Conservation (phyloP, 2,888 invertebrate genomes). For the Drosophila buzzatii region DNA sequence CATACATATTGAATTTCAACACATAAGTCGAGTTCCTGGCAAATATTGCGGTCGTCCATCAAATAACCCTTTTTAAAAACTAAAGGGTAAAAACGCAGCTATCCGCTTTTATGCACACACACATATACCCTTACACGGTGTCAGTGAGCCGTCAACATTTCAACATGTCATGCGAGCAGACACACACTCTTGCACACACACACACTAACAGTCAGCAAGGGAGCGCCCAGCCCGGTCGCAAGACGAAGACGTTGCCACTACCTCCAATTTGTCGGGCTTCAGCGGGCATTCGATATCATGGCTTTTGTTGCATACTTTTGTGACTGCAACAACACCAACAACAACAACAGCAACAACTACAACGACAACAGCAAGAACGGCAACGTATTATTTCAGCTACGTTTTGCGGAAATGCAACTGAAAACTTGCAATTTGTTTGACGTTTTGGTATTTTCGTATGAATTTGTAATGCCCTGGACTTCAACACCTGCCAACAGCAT, state of each 20-base stretch:
- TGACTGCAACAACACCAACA: slow-evolving; percentile 24
- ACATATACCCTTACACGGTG: slow-evolving; percentile 48
- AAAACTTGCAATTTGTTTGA: slow-evolving; percentile 79
- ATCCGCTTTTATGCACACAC: slow-evolving; percentile 29
- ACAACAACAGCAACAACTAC: not conserved
- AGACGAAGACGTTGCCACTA: slow-evolving; percentile 62
- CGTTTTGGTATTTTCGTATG: slow-evolving; percentile 76
- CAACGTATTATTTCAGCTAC: slow-evolving; percentile 76
- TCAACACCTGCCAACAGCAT: slow-evolving; percentile 70
- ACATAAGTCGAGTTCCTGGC: not conserved
- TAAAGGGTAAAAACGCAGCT: slow-evolving; percentile 29
- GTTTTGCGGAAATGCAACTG: slow-evolving; percentile 79
- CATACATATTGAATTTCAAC: slow-evolving; percentile 3
- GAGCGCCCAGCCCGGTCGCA: slow-evolving; percentile 4
- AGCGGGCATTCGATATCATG: slow-evolving; percentile 57
- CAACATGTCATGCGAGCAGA: slow-evolving; percentile 75
- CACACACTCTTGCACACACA: slow-evolving; percentile 36
- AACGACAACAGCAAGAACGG: slow-evolving; percentile 3
- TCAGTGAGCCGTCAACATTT: slow-evolving; percentile 78
- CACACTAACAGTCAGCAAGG: not conserved
- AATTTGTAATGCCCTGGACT: slow-evolving; percentile 72
- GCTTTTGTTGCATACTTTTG: slow-evolving; percentile 70
- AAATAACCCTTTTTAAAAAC: not conserved
- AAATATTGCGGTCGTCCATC: not conserved
- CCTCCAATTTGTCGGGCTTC: slow-evolving; percentile 75